A percentile compares a stretch with the other conserved stretches of the same genome.
Conservation (phyloP, 2,888 invertebrate species). For the Rhagonycha fulva region DNA sequence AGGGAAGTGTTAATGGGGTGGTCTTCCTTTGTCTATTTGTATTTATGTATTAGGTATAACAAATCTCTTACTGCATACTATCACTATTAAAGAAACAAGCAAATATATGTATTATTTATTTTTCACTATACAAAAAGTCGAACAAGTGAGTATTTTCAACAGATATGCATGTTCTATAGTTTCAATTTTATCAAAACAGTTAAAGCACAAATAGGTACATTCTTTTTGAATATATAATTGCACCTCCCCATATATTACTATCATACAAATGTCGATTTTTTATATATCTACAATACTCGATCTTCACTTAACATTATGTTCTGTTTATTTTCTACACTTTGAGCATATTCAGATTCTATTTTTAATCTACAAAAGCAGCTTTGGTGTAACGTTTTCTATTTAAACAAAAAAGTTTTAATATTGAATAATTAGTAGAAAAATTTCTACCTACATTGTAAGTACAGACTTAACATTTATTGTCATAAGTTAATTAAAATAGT, state of each 20-base stretch:
- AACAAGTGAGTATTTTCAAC: not conserved
- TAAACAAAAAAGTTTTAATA: not conserved
- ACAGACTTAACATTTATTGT: constrained; percentile 26
- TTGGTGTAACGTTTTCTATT: not conserved
- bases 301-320: not conserved
- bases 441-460: constrained; percentile 3
- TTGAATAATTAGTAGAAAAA: not conserved
- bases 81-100: not conserved
- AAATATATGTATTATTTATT: not conserved
- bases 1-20: too few relatives aligned
- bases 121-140: not conserved
- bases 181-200: not conserved
- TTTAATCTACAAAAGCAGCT: not conserved
- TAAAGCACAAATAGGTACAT: not conserved
- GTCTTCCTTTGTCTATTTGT: too few relatives aligned
- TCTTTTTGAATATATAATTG: not conserved
- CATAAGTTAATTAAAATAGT: constrained; percentile 7
- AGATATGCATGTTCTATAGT: not conserved
- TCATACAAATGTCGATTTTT: not conserved
- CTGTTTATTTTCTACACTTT: not conserved
- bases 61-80: too few relatives aligned
- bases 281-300: not conserved
- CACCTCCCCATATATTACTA: not conserved
- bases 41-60: too few relatives aligned
- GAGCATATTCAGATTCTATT: not conserved